Percentiles rank a stretch among this genome's conserved stretches.
These are phyloP conservation scores for Callipepla californica DNA, from an alignment of 2,113 vertebrate species.

Conservation along the genomic window DNA sequence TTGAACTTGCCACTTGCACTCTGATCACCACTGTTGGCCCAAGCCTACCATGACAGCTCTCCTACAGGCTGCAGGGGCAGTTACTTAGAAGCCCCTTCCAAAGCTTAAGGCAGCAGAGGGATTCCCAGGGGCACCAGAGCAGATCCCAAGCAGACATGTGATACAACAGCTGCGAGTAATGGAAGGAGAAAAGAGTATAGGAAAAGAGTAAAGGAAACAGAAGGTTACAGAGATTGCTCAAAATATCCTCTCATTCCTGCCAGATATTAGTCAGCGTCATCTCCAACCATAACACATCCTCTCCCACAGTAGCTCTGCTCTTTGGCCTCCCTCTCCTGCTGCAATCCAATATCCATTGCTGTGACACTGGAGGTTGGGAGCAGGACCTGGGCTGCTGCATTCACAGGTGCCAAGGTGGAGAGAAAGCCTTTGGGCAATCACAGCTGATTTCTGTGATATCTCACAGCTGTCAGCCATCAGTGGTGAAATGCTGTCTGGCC, in stretches of 20 bases:
- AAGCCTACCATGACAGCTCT: not conserved
- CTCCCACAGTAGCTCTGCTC: not conserved
- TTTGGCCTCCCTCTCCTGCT: not conserved
- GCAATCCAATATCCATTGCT: not conserved
- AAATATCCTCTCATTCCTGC: not conserved
- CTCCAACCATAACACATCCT: not conserved
- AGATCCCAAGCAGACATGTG: not conserved
- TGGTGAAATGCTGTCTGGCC: not conserved
- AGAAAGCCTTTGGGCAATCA: not conserved
- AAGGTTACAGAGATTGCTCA: not conserved
- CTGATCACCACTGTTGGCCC: not conserved
- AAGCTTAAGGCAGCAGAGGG: not conserved
- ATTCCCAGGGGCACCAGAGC: not conserved
- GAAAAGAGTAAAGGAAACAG: conserved; percentile 1
- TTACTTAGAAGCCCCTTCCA: not conserved
- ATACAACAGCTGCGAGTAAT: not conserved
- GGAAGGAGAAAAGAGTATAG: not conserved
- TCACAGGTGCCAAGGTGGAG: conserved; percentile 12
- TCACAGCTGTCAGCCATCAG: not conserved
- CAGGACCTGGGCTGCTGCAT: not conserved
- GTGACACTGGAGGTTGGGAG: not conserved
- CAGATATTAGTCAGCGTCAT: conserved; percentile 9
- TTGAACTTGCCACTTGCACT: not conserved
- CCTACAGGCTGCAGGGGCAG: not conserved
- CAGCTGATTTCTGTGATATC: not conserved